Conservation (phyloP, 1,140 invertebrate genomes). For the Procambarus clarkii region DNA sequence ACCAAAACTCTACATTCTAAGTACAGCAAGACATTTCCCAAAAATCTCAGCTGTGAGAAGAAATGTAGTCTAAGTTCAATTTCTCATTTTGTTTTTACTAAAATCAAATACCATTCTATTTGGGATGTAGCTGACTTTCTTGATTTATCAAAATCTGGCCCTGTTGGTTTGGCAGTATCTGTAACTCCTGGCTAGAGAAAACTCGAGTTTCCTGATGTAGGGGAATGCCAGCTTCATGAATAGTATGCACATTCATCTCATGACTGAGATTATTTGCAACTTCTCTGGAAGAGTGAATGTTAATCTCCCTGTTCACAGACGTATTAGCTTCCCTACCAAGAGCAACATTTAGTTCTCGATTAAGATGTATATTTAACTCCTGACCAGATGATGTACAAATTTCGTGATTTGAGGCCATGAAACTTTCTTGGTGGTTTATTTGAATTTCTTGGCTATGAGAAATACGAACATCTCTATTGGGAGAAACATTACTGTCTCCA, state of each 20-base stretch:
- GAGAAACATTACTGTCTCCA: not conserved
- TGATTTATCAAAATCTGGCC: constrained; percentile 18
- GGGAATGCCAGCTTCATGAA: not conserved
- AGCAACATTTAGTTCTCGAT: not conserved
- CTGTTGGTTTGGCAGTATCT: constrained; percentile 2
- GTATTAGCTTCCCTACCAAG: constrained; percentile 1
- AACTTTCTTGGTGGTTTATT: not conserved
- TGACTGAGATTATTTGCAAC: not conserved
- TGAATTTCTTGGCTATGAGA: not conserved
- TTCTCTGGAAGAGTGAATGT: not conserved
- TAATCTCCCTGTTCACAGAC: not conserved
- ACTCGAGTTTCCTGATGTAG: constrained; percentile 5
- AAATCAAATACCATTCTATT: not conserved
- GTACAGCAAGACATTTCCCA: not conserved
- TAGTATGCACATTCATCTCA: not conserved
- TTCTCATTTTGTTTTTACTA: not conserved
- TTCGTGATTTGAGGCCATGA: not conserved
- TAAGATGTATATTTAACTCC: not conserved
- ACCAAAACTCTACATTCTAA: constrained; percentile 24
- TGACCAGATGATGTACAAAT: not conserved
- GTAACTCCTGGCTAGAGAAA: constrained; percentile 28
- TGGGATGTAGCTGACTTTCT: not conserved
- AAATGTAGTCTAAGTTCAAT: not conserved
- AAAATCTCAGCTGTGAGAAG: not conserved
- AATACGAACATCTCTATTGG: not conserved